Evolutionary conservation across 2,888 invertebrate species (phyloP), one percentile per base, ranked within the genome.

Genomic region (Rugalucina vietnamica): DNA sequence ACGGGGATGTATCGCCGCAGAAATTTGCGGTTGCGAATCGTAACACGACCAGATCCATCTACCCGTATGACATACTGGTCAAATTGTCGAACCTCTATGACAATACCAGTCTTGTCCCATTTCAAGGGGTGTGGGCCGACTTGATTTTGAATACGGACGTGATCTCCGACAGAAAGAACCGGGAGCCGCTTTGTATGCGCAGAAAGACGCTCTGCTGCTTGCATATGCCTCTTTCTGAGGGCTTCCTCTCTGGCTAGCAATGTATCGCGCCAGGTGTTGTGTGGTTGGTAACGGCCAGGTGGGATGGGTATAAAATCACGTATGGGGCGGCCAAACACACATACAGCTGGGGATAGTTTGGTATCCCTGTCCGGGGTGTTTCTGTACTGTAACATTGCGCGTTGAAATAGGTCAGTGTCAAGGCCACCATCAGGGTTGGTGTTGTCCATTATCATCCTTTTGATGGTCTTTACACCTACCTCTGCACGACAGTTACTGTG

Each of bases 381-480:
- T 12, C 90, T 50, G 54, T 91, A 88, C 60, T 89, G 89, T 14
- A 90, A 79, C n/a, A 91, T 87, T 0, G 89, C 89, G 0, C 89
- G 81, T 60, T 91, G 89, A 27, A 91, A 85, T 0, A 34, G 2
- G 57, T 90, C 87, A 10, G 89, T 90, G 60, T 90, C 83, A 12
- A 91, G 81, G 5, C 82, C 83, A 12, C 92, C 90, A 57, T 85
- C 60, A 4, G 80, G 39, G 18, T 49, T 79, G 0, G 90, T 88
- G 75, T 91, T 92, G 81, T 91, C 88, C n/a, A 84, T 84, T n/a
- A 92, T 85, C 8, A 91, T 80, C 14, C 90, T 86, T 65, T 91
- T 89, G 18, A 91, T 79, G 18, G 91, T 90, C 57, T 91, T 90
- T 1, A 90, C 88, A 0, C 88, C 85, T 29, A 91, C 72, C 37